Percentiles rank a stretch among this genome's conserved stretches.
These are phyloP conservation scores for Xestia ashworthii DNA, from an alignment of 2,888 invertebrate genomes.

Conservation along the genomic window DNA sequence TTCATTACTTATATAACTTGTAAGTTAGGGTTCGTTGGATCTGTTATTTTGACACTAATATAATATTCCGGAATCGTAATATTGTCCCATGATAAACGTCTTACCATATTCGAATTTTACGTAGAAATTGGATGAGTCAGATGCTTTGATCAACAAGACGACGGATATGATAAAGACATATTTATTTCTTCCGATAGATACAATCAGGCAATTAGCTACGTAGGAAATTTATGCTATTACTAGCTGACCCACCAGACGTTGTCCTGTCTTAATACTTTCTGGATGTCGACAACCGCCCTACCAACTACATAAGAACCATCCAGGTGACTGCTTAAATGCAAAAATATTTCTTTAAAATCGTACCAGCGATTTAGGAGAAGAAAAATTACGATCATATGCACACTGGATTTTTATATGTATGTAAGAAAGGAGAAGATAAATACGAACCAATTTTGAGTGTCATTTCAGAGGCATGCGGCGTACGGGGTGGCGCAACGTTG, in stretches of 20 bases:
- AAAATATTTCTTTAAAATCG: background rate
- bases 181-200: conserved; percentile 7
- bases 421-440: background rate
- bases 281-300: background rate
- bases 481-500: conserved; percentile 90
- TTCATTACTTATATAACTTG: conserved; percentile 19
- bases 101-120: conserved; percentile 10
- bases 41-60: conserved; percentile 2
- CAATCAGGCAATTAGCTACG: conserved; percentile 3
- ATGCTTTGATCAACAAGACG: conserved; percentile 24
- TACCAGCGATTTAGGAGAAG: background rate
- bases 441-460: conserved; percentile 97
- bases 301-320: background rate
- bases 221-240: background rate
- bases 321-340: background rate
- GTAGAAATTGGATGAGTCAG: conserved; percentile 38
- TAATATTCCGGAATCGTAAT: background rate
- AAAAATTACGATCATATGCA: background rate
- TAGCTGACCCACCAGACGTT: background rate
- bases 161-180: conserved; percentile 34
- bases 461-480: conserved; percentile 95
- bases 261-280: background rate
- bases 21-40: background rate
- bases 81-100: conserved; percentile 5
- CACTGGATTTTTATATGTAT: background rate